Conservation (phyloP, 2,113 vertebrate genomes). For the Propithecus coquereli region DNA sequence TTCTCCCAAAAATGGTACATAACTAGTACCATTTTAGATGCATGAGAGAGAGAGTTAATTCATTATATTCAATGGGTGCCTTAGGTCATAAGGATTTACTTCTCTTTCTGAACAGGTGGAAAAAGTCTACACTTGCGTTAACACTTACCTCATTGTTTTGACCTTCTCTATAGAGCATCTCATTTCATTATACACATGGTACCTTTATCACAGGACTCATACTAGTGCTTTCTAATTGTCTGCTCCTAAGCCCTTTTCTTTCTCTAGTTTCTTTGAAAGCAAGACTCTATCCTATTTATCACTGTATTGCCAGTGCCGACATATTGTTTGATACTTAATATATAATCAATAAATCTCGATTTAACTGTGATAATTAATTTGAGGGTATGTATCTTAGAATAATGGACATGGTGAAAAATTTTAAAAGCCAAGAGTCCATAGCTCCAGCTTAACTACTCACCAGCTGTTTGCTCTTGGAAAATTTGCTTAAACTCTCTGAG, state of each 20-base stretch:
- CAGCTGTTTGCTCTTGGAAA: neutral
- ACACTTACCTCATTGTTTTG: neutral
- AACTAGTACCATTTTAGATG: neutral
- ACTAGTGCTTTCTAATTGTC: neutral
- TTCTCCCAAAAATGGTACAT: neutral
- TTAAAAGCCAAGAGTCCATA: neutral
- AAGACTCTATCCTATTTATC: neutral
- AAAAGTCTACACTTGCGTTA: neutral
- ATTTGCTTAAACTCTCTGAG: neutral
- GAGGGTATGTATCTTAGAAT: neutral
- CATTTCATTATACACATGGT: neutral
- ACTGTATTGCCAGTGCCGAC: neutral
- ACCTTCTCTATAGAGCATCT: neutral
- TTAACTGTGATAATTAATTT: neutral
- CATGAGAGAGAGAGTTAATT: neutral
- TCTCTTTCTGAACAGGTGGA: neutral
- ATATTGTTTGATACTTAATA: neutral
- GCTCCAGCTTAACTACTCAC: neutral
- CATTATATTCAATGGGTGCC: neutral
- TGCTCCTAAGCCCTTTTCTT: neutral
- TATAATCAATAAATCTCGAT: neutral
- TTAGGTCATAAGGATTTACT: neutral
- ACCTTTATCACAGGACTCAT: neutral
- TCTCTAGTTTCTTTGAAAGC: neutral
- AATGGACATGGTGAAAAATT: neutral